Evolutionary conservation across 2,888 invertebrate species (phyloP).

Genomic region (Candidula unifasciata): DNA sequence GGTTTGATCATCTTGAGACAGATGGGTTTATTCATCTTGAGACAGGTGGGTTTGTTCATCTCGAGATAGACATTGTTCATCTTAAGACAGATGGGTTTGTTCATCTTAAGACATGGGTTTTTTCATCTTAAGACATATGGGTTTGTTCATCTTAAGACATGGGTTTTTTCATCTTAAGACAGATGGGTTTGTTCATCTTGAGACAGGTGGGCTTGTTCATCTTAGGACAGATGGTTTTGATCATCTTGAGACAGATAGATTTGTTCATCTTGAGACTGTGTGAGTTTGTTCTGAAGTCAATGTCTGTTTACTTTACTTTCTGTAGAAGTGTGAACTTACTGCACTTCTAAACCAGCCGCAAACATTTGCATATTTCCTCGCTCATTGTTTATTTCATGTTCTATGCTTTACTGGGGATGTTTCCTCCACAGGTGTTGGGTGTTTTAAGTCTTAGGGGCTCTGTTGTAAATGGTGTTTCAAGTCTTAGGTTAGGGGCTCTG

Average conservation of each 20-base stretch:
- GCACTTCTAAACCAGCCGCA: too few relatives aligned
- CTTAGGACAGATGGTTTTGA: constrained; percentile 75
- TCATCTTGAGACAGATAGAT: neutral
- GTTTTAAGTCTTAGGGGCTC: too few relatives aligned
- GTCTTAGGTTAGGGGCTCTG: too few relatives aligned
- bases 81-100: neutral
- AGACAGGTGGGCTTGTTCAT: constrained; percentile 63
- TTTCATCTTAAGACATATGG: neutral
- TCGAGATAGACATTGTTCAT: neutral
- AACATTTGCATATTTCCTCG: too few relatives aligned
- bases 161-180: neutral
- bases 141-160: neutral
- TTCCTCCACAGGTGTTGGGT: too few relatives aligned
- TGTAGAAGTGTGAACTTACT: too few relatives aligned
- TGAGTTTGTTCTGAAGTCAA: neutral
- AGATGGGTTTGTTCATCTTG: neutral
- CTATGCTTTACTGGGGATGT: too few relatives aligned
- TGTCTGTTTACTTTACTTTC: too few relatives aligned
- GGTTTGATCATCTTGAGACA: neutral
- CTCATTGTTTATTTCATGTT: too few relatives aligned
- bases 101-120: neutral
- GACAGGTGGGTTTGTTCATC: neutral
- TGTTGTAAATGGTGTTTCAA: too few relatives aligned
- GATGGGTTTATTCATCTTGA: neutral
- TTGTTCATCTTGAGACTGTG: neutral